A percentile compares a stretch with the other conserved stretches of the same genome.
Conservation (phyloP, 2,113 vertebrate species). For the Brachypodius melanocephalos region DNA sequence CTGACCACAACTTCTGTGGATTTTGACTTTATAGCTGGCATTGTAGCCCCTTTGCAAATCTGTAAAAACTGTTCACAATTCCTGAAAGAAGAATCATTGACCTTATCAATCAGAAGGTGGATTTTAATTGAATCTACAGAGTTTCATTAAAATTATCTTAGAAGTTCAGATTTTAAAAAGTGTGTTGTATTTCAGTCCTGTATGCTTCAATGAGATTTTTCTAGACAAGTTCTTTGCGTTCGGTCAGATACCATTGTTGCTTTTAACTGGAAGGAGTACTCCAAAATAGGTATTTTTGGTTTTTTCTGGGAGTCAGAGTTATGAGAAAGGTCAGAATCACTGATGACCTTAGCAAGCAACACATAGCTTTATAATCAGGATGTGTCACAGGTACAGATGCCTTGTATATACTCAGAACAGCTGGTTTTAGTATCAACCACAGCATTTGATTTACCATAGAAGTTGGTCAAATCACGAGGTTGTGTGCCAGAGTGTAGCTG, state of each 20-base stretch:
- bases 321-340: background rate
- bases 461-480: background rate
- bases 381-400: background rate
- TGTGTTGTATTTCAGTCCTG: background rate
- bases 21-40: background rate
- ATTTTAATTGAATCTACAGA: slow-evolving; percentile 1
- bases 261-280: background rate
- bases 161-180: background rate
- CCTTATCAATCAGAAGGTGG: background rate
- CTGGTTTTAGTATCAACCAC: background rate
- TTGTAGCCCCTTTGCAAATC: background rate
- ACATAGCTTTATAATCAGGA: background rate
- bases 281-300: background rate
- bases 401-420: background rate
- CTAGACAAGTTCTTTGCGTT: background rate
- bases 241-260: background rate
- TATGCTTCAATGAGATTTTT: background rate
- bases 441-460: background rate
- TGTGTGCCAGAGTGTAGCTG: background rate
- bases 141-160: background rate
- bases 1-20: background rate
- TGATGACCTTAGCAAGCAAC: background rate
- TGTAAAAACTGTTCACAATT: background rate
- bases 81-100: background rate
- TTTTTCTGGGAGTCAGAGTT: background rate